Evolutionary conservation across 2,797 vertebrate genomes (phyloP).

Genomic region (Eupleurogrammus muticus): DNA sequence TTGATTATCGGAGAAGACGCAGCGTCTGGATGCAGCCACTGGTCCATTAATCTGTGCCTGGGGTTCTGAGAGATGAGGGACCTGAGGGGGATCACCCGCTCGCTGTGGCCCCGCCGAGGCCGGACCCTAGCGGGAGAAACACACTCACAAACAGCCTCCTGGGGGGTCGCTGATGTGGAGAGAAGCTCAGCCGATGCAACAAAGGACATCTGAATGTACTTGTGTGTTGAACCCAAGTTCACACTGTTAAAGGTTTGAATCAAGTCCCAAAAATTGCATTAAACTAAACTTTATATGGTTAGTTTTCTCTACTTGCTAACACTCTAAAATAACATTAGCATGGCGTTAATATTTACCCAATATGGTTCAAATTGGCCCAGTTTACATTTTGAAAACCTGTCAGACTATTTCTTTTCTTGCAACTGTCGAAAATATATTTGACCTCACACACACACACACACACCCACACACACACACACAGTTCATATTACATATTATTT

Average conservation of each 20-base stretch:
- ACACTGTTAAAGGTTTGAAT: background rate
- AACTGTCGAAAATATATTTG: too few relatives aligned
- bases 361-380: too few relatives aligned
- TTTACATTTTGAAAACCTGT: too few relatives aligned
- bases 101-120: conserved; percentile 48
- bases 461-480: too few relatives aligned
- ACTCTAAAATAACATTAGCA: too few relatives aligned
- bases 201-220: background rate
- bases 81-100: conserved; percentile 58
- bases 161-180: conserved; percentile 39
- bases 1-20: conserved; percentile 75
- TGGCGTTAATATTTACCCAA: too few relatives aligned
- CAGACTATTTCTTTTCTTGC: too few relatives aligned
- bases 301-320: too few relatives aligned
- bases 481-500: too few relatives aligned
- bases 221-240: background rate
- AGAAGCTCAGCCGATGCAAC: conserved; percentile 43
- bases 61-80: conserved; percentile 62
- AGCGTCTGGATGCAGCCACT: conserved; percentile 63
- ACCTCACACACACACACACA: too few relatives aligned
- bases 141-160: conserved; percentile 39
- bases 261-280: background rate
- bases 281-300: background rate
- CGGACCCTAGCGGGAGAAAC: conserved; percentile 28
- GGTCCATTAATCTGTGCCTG: conserved; percentile 75